These are phyloP conservation scores for Acanthopagrus latus DNA, from an alignment of 2,797 vertebrate genomes.

Conservation along the genomic window DNA sequence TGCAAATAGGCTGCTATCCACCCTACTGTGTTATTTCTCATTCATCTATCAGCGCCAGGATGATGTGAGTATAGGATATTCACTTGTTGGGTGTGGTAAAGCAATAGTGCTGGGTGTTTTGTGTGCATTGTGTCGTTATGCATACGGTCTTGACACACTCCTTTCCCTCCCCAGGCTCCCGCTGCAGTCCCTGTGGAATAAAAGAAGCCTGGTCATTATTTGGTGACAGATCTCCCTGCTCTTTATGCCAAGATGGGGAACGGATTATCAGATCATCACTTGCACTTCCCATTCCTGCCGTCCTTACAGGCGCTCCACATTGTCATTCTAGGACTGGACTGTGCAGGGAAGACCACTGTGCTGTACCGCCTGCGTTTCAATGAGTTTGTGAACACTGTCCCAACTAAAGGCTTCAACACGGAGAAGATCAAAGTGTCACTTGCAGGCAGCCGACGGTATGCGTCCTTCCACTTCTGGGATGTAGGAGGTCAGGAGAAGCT, in stretches of 20 bases:
- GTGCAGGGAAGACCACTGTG: constrained; percentile 95
- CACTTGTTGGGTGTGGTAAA: constrained; percentile 54
- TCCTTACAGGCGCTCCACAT: constrained; percentile 95
- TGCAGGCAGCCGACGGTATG: constrained; percentile 84
- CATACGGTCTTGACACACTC: constrained; percentile 62
- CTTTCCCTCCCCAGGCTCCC: constrained; percentile 52
- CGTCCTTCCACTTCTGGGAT: constrained; percentile 95
- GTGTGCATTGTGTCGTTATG: constrained; percentile 62
- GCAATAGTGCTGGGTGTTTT: constrained; percentile 50
- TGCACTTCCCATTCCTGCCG: constrained; percentile 87
- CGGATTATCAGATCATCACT: constrained; percentile 75
- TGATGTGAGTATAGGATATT: constrained; percentile 45
- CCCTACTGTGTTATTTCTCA: constrained; percentile 72
- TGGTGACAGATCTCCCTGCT: constrained; percentile 35
- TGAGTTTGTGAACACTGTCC: constrained; percentile 97
- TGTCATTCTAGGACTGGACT: constrained; percentile 95
- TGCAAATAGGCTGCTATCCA: constrained; percentile 72
- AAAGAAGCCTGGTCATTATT: constrained; percentile 63
- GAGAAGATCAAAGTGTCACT: constrained; percentile 93
- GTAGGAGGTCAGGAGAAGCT: constrained; percentile 96
- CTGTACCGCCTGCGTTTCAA: constrained; percentile 95
- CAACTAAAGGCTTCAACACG: constrained; percentile 95
- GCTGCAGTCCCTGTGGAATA: constrained; percentile 54
- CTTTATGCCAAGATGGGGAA: constrained; percentile 78
- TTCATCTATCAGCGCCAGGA: constrained; percentile 52